These are phyloP conservation scores for Plagodis pulveraria DNA, from an alignment of 2,888 invertebrate species.

Conservation along the genomic window DNA sequence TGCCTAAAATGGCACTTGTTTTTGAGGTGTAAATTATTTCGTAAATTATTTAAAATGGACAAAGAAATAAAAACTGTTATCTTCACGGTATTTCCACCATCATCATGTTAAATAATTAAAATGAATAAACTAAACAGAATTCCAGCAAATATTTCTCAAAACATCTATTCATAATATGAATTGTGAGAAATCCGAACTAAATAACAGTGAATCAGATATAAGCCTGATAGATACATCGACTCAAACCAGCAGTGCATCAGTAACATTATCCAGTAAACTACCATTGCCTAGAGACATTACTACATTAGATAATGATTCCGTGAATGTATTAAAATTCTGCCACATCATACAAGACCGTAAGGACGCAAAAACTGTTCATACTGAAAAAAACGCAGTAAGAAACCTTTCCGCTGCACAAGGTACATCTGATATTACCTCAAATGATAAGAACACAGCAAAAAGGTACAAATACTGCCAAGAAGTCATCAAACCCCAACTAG, in stretches of 20 bases:
- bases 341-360: slow-evolving; percentile 48
- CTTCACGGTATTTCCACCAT: too few relatives aligned
- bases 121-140: too few relatives aligned
- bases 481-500: slow-evolving; percentile 53
- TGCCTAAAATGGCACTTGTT: too few relatives aligned
- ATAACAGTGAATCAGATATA: slow-evolving; percentile 33
- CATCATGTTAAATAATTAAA: too few relatives aligned
- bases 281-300: background rate
- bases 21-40: too few relatives aligned
- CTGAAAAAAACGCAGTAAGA: slow-evolving; percentile 50
- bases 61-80: too few relatives aligned
- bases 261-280: background rate
- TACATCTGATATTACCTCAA: slow-evolving; percentile 12
- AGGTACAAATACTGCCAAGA: slow-evolving; percentile 55
- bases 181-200: slow-evolving; percentile 39
- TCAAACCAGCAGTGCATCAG: slow-evolving; percentile 41
- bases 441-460: slow-evolving; percentile 35
- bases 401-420: slow-evolving; percentile 15
- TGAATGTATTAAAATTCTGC: slow-evolving; percentile 48
- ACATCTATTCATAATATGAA: slow-evolving; percentile 48
- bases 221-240: slow-evolving; percentile 47
- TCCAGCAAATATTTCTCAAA: too few relatives aligned
- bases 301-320: slow-evolving; percentile 30
- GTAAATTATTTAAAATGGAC: too few relatives aligned
- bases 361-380: slow-evolving; percentile 41